A percentile compares a stretch with the other conserved stretches of the same genome.
Conservation (phyloP, 2,113 vertebrate species). For the Phalacrocorax pelagicus region DNA sequence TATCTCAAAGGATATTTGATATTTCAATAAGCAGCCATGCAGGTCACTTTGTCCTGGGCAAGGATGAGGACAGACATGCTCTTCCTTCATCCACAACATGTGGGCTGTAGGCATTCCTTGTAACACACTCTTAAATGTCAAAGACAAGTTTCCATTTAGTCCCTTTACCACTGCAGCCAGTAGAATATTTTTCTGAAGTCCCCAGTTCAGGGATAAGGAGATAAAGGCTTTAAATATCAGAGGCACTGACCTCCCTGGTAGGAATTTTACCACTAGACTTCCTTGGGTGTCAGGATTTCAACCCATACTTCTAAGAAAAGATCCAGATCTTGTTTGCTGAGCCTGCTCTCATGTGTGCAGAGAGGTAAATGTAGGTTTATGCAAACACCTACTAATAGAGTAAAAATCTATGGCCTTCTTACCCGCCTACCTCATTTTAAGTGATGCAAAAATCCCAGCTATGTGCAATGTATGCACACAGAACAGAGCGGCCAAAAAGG, state of each 20-base stretch:
- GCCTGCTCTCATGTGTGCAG: neutral
- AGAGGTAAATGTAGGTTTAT: neutral
- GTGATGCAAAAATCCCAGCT: conserved; percentile 2
- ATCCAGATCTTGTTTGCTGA: neutral
- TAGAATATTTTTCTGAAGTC: neutral
- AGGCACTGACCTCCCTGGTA: neutral
- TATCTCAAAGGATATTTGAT: neutral
- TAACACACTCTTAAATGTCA: neutral
- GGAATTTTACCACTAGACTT: neutral
- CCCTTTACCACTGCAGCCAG: neutral
- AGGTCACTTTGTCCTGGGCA: neutral
- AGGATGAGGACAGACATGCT: neutral
- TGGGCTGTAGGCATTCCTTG: neutral
- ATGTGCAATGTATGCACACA: neutral
- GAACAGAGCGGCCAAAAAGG: neutral
- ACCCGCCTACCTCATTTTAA: neutral
- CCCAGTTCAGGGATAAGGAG: neutral
- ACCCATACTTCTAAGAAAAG: neutral
- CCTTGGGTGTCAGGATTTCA: neutral
- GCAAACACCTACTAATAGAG: neutral
- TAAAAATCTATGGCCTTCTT: neutral
- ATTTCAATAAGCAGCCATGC: neutral
- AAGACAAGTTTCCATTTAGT: neutral
- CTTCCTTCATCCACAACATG: neutral
- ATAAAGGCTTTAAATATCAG: neutral